Conservation (phyloP, 2,113 vertebrate genomes). For the Pelecanoides urinatrix region DNA sequence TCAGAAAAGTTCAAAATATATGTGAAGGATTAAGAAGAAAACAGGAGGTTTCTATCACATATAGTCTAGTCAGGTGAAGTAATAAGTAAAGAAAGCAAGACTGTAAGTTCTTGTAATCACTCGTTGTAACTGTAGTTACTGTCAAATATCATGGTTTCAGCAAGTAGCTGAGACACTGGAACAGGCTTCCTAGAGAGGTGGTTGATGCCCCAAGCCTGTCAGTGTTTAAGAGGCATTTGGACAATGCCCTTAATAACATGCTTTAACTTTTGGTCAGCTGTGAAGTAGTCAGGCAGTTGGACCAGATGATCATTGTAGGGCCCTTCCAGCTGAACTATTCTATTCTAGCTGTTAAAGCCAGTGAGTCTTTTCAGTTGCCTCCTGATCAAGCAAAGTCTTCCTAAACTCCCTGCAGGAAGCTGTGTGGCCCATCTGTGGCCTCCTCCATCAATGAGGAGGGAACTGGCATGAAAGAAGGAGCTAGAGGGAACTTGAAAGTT, state of each 20-base stretch:
- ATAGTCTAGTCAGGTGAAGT: background rate
- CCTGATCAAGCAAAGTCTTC: background rate
- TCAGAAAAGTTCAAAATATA: background rate
- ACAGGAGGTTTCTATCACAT: background rate
- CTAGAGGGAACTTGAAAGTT: background rate
- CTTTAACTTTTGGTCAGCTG: background rate
- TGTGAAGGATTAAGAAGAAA: background rate
- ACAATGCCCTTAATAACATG: background rate
- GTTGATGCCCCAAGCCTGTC: rapidly evolving
- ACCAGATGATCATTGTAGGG: background rate
- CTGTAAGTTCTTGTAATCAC: background rate
- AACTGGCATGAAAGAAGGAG: background rate
- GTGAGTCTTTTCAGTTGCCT: background rate
- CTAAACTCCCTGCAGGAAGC: background rate
- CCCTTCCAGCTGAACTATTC: background rate
- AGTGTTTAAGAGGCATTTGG: background rate
- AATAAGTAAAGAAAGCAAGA: background rate
- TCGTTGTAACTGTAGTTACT: background rate
- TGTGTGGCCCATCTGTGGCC: background rate
- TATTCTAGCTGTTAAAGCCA: background rate
- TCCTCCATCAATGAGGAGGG: background rate
- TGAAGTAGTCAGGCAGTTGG: background rate
- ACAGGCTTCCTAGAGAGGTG: background rate
- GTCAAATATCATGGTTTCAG: background rate
- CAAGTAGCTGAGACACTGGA: background rate